These are phyloP conservation scores for Philopotamus ludificatus DNA, from an alignment of 1,140 invertebrate species.

Conservation along the genomic window DNA sequence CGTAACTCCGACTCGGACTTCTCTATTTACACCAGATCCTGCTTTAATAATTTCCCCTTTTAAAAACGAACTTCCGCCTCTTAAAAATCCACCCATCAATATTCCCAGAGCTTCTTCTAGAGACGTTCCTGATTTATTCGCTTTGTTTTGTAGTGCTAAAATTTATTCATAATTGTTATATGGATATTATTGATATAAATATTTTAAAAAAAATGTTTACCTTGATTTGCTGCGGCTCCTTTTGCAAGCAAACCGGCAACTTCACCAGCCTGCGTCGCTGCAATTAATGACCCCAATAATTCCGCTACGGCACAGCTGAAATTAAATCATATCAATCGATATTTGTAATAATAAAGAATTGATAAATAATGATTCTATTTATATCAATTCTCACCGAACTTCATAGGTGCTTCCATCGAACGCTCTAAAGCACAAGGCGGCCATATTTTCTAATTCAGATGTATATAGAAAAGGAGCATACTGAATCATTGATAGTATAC, in stretches of 20 bases:
- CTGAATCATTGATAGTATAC: conserved; percentile 85
- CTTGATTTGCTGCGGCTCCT: conserved; percentile 24
- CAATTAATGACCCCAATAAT: conserved; percentile 82
- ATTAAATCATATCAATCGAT: no score
- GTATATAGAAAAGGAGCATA: conserved; percentile 86
- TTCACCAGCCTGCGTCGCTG: conserved; percentile 74
- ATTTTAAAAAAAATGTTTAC: conserved; percentile 2
- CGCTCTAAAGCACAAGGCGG: conserved; percentile 85
- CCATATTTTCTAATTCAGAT: conserved; percentile 84
- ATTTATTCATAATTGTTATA: conserved; percentile 28
- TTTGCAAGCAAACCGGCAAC: conserved; percentile 51
- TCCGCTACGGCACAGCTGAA: conserved; percentile 80
- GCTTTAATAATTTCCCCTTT: conserved; percentile 98
- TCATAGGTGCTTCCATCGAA: conserved; percentile 95
- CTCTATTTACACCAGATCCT: conserved; percentile 85
- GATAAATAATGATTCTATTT: no score
- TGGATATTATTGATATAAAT: conserved; percentile 1
- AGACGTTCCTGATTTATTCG: conserved; percentile 56
- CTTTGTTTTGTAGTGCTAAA: conserved; percentile 59
- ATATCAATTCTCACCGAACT: conserved; percentile 59
- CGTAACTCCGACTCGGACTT: conserved; percentile 93
- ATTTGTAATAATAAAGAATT: background rate
- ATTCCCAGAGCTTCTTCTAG: conserved; percentile 90
- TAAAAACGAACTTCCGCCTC: conserved; percentile 91
- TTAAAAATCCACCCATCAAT: conserved; percentile 90